These are phyloP conservation scores for Scaptomyza caliginosa DNA, from an alignment of 2,888 invertebrate genomes.

Conservation along the genomic window DNA sequence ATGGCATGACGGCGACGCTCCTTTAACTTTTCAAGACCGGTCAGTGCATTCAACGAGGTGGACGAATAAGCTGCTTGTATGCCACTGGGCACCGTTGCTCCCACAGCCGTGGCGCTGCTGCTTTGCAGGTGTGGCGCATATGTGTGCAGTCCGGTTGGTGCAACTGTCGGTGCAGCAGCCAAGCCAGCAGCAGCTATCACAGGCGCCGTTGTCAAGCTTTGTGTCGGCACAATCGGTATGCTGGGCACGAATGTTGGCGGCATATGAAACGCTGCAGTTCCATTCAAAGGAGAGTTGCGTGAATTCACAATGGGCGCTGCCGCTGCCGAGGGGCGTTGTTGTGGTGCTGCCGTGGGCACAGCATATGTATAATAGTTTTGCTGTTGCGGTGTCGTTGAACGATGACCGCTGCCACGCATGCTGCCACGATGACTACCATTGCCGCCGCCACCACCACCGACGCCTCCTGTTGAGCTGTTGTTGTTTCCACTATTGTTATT, in stretches of 20 bases:
- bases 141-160: slow-evolving; percentile 51
- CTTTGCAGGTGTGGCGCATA: slow-evolving; percentile 52
- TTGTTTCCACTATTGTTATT: slow-evolving; percentile 22
- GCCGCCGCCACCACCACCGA: slow-evolving; percentile 3
- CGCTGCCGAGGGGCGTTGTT: slow-evolving; percentile 55
- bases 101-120: slow-evolving; percentile 35
- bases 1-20: slow-evolving; percentile 80
- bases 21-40: slow-evolving; percentile 50
- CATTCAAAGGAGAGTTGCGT: slow-evolving; percentile 59
- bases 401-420: slow-evolving; percentile 45
- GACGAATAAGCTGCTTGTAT: slow-evolving; percentile 34
- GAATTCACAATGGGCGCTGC: slow-evolving; percentile 56
- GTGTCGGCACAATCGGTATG: slow-evolving; percentile 52
- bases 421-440: slow-evolving; percentile 38
- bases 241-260: slow-evolving; percentile 66
- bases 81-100: slow-evolving; percentile 13
- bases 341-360: slow-evolving; percentile 57
- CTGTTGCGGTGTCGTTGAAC: slow-evolving; percentile 57
- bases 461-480: not conserved
- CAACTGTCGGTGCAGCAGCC: slow-evolving; percentile 25
- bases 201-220: slow-evolving; percentile 40
- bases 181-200: slow-evolving; percentile 59
- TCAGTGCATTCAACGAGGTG: slow-evolving; percentile 24
- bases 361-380: slow-evolving; percentile 50
- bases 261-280: slow-evolving; percentile 66